Base-by-base conservation (phyloP, 2,888 invertebrate genomes). In the Aethes cnicana region DNA sequence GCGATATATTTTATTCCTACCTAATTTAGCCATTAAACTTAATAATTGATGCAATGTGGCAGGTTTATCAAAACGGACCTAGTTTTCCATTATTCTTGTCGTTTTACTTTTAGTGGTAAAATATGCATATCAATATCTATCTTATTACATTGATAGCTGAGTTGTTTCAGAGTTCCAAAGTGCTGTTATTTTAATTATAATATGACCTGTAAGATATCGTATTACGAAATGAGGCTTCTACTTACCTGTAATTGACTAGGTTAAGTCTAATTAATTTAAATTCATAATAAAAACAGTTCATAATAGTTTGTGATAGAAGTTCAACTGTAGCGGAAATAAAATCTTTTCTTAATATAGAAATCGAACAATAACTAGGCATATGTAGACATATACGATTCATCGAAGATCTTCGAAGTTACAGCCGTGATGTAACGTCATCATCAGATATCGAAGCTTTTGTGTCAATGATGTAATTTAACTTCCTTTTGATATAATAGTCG, bases 151-250 rank as follows among this genome's bases (percentile, higher is more conserved):
- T 1, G 11, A 14, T 4, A 23, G 5, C 25, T 41, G 26, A 42
- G 33, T 33, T 48, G 32, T 48, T 11, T 26, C 48, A 26, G 17
- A 14, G 14, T 16, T 17, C 8, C 12, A 9, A 25, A 33, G 33
- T 18, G 17, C 25, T 25, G 41, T 35, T 16, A 42, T 42, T 41
- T 9, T 32, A 25, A 26, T 20, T 42, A 14, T 41, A 14, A 8
- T 21, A 43, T 17, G 9, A 20, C 33, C 30, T n/a, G 3, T 37
- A 23, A 37, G 21, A n/a, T 44, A 47, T 23, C 17, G 50, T 57
- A 52, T 59, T 46, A 55, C 39, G 14, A 55, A 39, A 59, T 35
- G 59, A 59, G 59, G 59, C 59, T 57, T 53, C 46, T 55, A 48
- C 17, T 47, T 55, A 48, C 17, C 42, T 36, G 41, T 47, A 52